These are phyloP conservation scores for Ormyrus thymus DNA, from an alignment of 2,888 invertebrate species.

Conservation along the genomic window DNA sequence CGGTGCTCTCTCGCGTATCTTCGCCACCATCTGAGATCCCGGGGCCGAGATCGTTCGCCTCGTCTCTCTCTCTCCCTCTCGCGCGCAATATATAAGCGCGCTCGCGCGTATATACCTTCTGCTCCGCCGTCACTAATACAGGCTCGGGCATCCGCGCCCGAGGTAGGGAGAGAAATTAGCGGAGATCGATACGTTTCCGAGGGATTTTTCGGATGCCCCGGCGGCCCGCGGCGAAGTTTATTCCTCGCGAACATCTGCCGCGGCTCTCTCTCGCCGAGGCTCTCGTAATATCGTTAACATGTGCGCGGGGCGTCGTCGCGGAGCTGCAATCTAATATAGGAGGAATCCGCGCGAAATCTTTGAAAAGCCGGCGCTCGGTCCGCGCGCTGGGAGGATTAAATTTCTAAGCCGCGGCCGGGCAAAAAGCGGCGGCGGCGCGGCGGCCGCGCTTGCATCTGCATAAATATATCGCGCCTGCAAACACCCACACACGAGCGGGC, in stretches of 20 bases:
- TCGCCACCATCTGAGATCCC: constrained; percentile 51
- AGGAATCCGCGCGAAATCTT: background rate
- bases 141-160: background rate
- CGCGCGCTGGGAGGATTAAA: constrained; percentile 20
- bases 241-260: background rate
- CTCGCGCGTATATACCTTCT: background rate
- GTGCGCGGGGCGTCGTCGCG: no score
- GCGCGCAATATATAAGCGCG: constrained; percentile 23
- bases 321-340: no score
- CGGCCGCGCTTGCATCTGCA: constrained; percentile 1
- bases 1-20: constrained; percentile 29
- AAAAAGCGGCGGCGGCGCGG: constrained; percentile 1
- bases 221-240: background rate
- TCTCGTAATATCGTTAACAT: background rate
- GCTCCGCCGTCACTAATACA: no score
- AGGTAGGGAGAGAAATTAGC: no score
- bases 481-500: constrained; percentile 1
- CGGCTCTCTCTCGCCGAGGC: background rate
- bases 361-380: background rate
- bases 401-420: constrained; percentile 4
- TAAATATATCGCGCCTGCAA: constrained; percentile 31
- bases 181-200: no score
- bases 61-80: constrained; percentile 3
- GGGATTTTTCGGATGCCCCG: no score
- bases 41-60: constrained; percentile 29